Percentiles rank a stretch among this genome's conserved stretches.
Evolutionary conservation across 1,140 invertebrate genomes (phyloP).

Genomic region (Papilio polyxenes): DNA sequence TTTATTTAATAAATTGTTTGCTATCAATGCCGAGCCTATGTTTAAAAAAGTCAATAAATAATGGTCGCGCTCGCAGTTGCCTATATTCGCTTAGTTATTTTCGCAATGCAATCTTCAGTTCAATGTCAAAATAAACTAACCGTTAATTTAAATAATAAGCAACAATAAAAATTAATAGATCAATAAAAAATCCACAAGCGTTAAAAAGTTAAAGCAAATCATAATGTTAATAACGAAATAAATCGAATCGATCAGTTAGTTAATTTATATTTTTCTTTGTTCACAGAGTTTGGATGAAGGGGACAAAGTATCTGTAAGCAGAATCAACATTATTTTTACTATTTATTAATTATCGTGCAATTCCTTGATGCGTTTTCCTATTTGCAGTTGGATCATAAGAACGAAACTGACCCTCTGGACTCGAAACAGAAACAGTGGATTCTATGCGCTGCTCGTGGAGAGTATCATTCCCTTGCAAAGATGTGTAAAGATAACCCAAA

Average conservation of each 20-base stretch:
- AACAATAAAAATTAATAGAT: background rate
- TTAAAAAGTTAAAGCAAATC: background rate
- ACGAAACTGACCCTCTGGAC: conserved; percentile 77
- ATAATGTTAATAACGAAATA: background rate
- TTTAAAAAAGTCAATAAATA: conserved; percentile 37
- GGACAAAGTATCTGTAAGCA: conserved; percentile 85
- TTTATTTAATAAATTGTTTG: conserved; percentile 57
- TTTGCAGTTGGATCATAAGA: conserved; percentile 65
- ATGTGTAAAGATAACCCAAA: conserved; percentile 90
- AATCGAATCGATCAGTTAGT: background rate
- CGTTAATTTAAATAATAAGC: background rate
- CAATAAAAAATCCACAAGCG: background rate
- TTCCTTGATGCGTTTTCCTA: conserved; percentile 2
- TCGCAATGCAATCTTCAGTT: conserved; percentile 13
- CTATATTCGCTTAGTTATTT: conserved; percentile 13
- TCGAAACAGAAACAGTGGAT: conserved; percentile 92
- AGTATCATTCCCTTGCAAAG: conserved; percentile 91
- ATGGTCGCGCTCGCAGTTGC: conserved; percentile 21
- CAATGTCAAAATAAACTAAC: background rate
- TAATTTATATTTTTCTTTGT: conserved; percentile 66
- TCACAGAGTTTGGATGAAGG: conserved; percentile 86
- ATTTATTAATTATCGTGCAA: background rate
- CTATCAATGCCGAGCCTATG: conserved; percentile 46
- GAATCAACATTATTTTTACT: background rate
- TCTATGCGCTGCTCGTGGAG: conserved; percentile 88